Conservation (phyloP, 2,113 vertebrate genomes). For the Mustelus asterias region DNA sequence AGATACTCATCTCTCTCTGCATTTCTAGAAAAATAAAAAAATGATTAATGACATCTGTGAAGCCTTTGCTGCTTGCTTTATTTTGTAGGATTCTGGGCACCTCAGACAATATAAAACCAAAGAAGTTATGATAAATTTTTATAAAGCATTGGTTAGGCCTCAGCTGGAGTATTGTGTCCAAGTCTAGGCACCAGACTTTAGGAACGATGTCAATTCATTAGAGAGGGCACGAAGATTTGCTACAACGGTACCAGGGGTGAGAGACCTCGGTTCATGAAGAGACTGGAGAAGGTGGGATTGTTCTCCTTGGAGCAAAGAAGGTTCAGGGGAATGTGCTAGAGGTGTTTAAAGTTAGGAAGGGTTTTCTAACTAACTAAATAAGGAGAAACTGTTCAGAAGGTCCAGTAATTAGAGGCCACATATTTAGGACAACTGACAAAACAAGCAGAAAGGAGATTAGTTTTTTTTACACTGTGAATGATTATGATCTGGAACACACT, state of each 20-base stretch:
- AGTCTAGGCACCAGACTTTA: neutral
- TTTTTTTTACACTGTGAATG: neutral
- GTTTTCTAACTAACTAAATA: neutral
- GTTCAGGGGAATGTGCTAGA: neutral
- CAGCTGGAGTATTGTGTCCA: neutral
- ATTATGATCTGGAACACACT: neutral
- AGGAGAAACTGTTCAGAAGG: neutral
- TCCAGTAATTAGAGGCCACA: neutral
- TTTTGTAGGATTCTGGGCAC: neutral
- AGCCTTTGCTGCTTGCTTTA: neutral
- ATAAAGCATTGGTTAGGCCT: neutral
- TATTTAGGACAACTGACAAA: neutral
- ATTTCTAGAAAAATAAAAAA: neutral
- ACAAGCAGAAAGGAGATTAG: neutral
- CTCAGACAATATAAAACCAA: neutral
- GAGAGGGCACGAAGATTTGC: neutral
- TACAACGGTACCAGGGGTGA: neutral
- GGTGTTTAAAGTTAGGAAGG: neutral
- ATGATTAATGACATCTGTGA: neutral
- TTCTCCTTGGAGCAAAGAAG: neutral
- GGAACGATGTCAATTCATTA: neutral
- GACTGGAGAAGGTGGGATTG: neutral
- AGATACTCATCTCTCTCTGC: neutral
- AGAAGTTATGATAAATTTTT: neutral
- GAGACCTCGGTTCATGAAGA: neutral